These are phyloP conservation scores for Neodiprion virginianus DNA, from an alignment of 1,140 invertebrate genomes.

Conservation along the genomic window DNA sequence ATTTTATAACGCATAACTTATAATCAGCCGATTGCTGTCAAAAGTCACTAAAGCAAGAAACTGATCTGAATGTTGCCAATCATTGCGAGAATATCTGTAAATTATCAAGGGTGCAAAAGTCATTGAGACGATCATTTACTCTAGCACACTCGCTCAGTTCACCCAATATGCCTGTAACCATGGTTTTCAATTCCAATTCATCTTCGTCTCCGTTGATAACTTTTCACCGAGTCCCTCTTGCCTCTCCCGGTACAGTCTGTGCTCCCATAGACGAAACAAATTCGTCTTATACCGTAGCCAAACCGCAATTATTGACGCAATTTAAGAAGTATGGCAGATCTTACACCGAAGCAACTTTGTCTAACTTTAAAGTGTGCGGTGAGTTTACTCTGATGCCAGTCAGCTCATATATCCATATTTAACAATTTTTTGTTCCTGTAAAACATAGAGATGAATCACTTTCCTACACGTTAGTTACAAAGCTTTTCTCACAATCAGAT, in stretches of 20 bases:
- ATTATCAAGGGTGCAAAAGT: conserved; percentile 16
- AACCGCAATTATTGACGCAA: neutral
- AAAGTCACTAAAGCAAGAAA: neutral
- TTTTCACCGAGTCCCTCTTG: conserved; percentile 39
- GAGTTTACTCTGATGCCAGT: conserved; percentile 39
- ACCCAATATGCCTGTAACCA: conserved; percentile 52
- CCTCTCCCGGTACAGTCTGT: conserved; percentile 32
- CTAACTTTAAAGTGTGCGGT: conserved; percentile 47
- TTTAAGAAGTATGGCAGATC: conserved; percentile 51
- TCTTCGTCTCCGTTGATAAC: conserved; percentile 36
- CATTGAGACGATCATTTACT: conserved; percentile 38
- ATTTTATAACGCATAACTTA: conserved; percentile 8
- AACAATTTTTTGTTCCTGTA: too few species aligned
- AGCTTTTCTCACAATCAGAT: too few species aligned
- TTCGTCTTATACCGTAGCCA: neutral
- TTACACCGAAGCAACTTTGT: conserved; percentile 47
- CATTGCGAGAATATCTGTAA: neutral
- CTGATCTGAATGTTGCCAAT: conserved; percentile 40
- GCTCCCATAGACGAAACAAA: neutral
- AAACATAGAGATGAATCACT: too few species aligned
- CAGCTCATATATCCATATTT: neutral
- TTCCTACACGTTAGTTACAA: too few species aligned
- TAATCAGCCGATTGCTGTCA: neutral
- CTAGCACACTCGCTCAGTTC: conserved; percentile 55
- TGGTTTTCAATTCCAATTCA: conserved; percentile 26